A percentile compares a stretch with the other conserved stretches of the same genome.
Conservation (phyloP, 2,888 invertebrate species). For the Mythimna ferrago region DNA sequence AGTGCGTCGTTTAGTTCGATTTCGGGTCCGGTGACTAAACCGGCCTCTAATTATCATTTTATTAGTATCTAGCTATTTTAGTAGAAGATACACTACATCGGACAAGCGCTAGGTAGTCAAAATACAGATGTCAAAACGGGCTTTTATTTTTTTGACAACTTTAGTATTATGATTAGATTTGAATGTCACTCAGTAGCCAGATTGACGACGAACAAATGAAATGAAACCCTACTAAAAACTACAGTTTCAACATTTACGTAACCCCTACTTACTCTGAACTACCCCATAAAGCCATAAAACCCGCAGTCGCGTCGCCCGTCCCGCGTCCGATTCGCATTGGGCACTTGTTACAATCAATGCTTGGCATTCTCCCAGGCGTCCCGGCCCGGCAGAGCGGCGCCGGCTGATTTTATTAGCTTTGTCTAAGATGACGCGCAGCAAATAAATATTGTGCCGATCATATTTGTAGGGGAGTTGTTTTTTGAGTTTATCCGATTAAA, state of each 20-base stretch:
- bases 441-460: slow-evolving; percentile 46
- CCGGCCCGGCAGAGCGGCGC: slow-evolving; percentile 76
- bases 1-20: too few relatives aligned
- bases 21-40: too few relatives aligned
- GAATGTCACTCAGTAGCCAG: not conserved
- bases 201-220: not conserved
- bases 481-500: slow-evolving; percentile 10
- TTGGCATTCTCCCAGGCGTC: slow-evolving; percentile 78
- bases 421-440: slow-evolving; percentile 52
- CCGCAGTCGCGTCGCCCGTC: slow-evolving; percentile 6
- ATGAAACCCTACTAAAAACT: slow-evolving; percentile 7
- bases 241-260: slow-evolving; percentile 16
- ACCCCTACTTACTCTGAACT: slow-evolving; percentile 18
- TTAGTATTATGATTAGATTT: not conserved
- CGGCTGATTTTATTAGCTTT: slow-evolving; percentile 71
- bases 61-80: too few relatives aligned
- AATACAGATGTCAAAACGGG: too few relatives aligned
- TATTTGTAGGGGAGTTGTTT: slow-evolving; percentile 35
- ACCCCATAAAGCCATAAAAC: slow-evolving; percentile 31
- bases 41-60: too few relatives aligned
- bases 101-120: too few relatives aligned
- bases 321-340: slow-evolving; percentile 18
- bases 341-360: slow-evolving; percentile 75
- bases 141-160: too few relatives aligned
- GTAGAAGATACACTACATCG: too few relatives aligned